Base-by-base conservation (phyloP, 2,113 vertebrate genomes). In the Pluvialis apricaria region DNA sequence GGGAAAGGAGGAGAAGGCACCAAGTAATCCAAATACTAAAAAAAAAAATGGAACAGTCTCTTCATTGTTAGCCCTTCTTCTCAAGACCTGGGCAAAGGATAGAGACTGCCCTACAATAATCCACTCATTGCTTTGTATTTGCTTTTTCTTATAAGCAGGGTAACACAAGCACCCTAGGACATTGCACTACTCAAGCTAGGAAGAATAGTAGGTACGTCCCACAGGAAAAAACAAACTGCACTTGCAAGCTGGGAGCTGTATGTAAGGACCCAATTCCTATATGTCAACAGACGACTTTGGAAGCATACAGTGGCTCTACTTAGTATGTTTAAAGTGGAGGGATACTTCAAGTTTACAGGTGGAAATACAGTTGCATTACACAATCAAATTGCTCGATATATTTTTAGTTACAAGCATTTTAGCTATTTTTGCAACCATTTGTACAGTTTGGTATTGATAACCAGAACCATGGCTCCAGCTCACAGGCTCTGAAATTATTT, bases 401-500 rank as follows among this genome's bases (percentile, higher is more conserved):
- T 62, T 90, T 95, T 92, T 92, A 86, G 64, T 85, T 96, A 71
- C 16, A 95, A 92, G 61, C 32, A 72, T 44, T 94, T 95, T 71
- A 54, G 26, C 38, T 95, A 49, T 69, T 91, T 89, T 85, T 94
- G 51, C 26, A 88, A 51, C 42, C n/a, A 80, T 83, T 85, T 79
- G 17, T 73, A 55, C 4, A 54, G 62, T 42, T 85, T 62, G 3
- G 44, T 71, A 64, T 51, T 79, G 70, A 84, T 42, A 95, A 86
- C 14, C 10, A 86, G 26, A 81, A 92, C 55, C 88, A 44, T 60
- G 75, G 36, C 68, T 88, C 22, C 81, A 92, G 51, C 51, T 88
- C 38, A 66, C 57, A 87, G 49, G 45, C 49, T 88, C 57, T 57
- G 62, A 95, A 91, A 79, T 94, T 73, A 92, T 92, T 96, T 90